Conservation (phyloP, 2,797 vertebrate species). For the Sitta carolinensis region DNA sequence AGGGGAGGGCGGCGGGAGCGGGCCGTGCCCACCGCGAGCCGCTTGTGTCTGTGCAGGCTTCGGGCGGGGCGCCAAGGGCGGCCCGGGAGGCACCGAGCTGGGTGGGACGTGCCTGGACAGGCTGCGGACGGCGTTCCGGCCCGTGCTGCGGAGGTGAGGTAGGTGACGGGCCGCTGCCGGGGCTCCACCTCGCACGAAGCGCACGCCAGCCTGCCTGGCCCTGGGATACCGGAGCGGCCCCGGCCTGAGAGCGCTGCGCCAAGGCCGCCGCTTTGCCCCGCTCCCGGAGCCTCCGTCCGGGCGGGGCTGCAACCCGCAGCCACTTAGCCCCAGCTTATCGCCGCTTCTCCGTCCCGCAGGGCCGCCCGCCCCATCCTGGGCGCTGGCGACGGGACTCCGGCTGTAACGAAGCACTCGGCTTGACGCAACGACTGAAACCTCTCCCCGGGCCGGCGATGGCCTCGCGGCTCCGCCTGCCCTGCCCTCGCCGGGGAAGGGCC, state of each 20-base stretch:
- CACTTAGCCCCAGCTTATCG: not conserved
- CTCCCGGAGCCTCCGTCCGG: not conserved
- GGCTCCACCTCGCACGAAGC: not conserved
- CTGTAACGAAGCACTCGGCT: not conserved
- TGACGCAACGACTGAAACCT: not conserved
- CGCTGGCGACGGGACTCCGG: not conserved
- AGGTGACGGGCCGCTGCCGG: conserved; percentile 66
- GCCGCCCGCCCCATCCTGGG: not conserved
- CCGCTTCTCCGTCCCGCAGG: conserved; percentile 58
- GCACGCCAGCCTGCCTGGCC: no score
- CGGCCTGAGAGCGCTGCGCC: not conserved
- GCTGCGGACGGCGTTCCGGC: conserved; percentile 85
- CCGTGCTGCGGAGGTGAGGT: conserved; percentile 89
- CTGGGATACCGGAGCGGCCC: not conserved
- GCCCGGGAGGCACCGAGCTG: conserved; percentile 76
- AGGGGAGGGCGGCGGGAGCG: not conserved
- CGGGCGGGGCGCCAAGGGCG: conserved; percentile 74
- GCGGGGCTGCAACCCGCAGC: not conserved
- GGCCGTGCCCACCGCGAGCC: not conserved
- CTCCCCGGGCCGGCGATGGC: not conserved
- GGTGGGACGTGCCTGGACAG: conserved; percentile 80
- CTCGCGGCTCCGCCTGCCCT: not conserved
- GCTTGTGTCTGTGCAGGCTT: conserved; percentile 75
- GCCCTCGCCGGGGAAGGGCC: not conserved
- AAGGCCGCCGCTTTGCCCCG: not conserved